phyloP scores from a whole-genome alignment of 2,888 invertebrate genomes.

The Cheilosia vulpina region DNA sequence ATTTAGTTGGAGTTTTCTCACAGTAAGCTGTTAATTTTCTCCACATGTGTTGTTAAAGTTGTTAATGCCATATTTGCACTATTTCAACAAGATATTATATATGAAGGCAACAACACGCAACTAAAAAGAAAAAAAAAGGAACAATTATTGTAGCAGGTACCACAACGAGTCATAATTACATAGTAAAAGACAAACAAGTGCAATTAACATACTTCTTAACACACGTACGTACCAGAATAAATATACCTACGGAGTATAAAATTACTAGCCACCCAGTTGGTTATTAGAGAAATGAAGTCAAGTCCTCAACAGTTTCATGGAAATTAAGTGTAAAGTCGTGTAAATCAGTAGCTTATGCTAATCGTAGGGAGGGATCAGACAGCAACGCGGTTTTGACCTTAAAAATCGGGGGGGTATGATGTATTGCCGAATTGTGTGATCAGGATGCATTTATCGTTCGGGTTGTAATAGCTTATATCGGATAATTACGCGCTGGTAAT shows the following conservation, averaged over 20 bases:
- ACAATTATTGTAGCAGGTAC: neutral
- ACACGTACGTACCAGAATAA: neutral
- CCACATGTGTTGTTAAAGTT: neutral
- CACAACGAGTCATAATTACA: slow-evolving; percentile 16
- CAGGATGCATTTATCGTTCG: neutral
- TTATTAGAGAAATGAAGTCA: slow-evolving; percentile 37
- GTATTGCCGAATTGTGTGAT: slow-evolving; percentile 23
- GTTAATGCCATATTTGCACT: neutral
- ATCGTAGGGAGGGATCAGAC: slow-evolving; percentile 8
- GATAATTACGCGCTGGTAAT: neutral
- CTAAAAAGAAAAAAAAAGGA: neutral
- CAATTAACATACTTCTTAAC: slow-evolving; percentile 49
- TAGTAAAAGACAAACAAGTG: slow-evolving; percentile 38
- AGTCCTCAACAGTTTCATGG: slow-evolving; percentile 42
- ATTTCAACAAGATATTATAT: neutral
- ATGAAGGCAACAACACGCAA: slow-evolving; percentile 31
- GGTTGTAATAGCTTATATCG: neutral
- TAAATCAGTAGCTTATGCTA: slow-evolving; percentile 28
- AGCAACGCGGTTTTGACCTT: slow-evolving; percentile 15
- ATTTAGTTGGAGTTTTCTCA: neutral
- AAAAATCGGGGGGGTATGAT: slow-evolving; percentile 12
- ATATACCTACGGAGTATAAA: slow-evolving; percentile 32
- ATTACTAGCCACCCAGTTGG: slow-evolving; percentile 24
- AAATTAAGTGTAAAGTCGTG: slow-evolving; percentile 64
- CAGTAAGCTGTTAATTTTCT: neutral